These are phyloP conservation scores for Myotis yumanensis DNA, from an alignment of 2,113 vertebrate genomes.

Conservation along the genomic window DNA sequence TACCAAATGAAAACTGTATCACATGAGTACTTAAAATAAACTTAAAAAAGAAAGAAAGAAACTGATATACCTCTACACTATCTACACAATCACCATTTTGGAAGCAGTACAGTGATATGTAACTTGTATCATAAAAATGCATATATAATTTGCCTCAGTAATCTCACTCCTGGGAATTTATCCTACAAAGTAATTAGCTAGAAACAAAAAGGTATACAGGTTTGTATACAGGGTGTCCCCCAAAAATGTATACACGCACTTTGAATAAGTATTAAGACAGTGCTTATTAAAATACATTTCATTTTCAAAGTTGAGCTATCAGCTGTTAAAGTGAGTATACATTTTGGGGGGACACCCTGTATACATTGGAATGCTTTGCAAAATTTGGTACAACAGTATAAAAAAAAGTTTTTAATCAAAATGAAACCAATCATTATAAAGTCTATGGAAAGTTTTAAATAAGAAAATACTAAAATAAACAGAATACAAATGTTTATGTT, in stretches of 20 bases:
- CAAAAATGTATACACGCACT: too few relatives aligned
- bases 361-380: neutral
- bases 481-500: neutral
- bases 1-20: too few relatives aligned
- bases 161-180: neutral
- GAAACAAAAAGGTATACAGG: neutral
- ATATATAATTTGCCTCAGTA: neutral
- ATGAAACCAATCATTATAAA: slow-evolving; percentile 13
- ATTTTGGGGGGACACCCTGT: too few relatives aligned
- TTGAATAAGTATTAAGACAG: too few relatives aligned
- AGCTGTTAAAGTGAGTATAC: too few relatives aligned
- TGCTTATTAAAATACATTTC: too few relatives aligned
- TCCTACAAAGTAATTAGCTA: neutral
- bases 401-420: slow-evolving; percentile 4
- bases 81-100: neutral
- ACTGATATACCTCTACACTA: neutral
- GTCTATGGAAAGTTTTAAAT: neutral
- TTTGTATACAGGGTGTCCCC: too few relatives aligned
- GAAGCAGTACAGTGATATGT: neutral
- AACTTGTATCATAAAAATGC: neutral
- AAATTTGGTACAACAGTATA: neutral
- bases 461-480: slow-evolving; percentile 9
- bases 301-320: too few relatives aligned
- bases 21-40: too few relatives aligned
- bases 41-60: neutral